These are phyloP conservation scores for Spilogale gracilis DNA, from an alignment of 2,113 vertebrate genomes.

Conservation along the genomic window DNA sequence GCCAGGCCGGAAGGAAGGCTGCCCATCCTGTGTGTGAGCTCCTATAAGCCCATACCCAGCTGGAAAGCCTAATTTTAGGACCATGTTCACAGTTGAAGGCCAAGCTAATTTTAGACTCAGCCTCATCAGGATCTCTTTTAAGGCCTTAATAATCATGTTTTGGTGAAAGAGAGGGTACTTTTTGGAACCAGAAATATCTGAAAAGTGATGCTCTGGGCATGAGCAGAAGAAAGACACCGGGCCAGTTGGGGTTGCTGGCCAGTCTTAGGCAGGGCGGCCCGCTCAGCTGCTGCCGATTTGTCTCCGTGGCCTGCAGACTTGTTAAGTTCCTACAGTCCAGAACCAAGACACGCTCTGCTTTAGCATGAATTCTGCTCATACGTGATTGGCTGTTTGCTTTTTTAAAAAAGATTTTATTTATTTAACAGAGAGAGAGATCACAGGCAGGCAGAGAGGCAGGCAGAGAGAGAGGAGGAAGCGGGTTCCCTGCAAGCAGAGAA, in stretches of 20 bases:
- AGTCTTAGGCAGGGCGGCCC: not conserved
- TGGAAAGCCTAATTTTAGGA: constrained; percentile 85
- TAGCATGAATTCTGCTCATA: not conserved
- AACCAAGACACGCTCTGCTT: not conserved
- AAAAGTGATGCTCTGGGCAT: not conserved
- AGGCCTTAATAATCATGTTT: constrained; percentile 62
- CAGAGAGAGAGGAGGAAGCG: too few species aligned
- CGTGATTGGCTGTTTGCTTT: not conserved
- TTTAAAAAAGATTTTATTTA: not conserved
- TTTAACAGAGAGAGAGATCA: too few species aligned
- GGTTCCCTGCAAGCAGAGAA: too few species aligned
- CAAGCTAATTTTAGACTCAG: constrained; percentile 84
- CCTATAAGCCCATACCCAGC: constrained; percentile 71
- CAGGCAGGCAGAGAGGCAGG: too few species aligned
- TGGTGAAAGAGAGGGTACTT: constrained; percentile 50
- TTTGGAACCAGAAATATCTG: constrained; percentile 52
- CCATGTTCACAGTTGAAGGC: constrained; percentile 55
- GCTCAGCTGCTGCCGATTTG: not conserved
- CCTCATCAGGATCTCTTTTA: constrained; percentile 80
- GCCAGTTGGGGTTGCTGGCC: constrained; percentile 5
- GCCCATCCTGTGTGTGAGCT: not conserved
- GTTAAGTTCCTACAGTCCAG: not conserved
- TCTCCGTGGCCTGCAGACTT: not conserved
- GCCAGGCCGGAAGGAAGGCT: not conserved
- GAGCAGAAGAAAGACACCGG: not conserved